A percentile compares a stretch with the other conserved stretches of the same genome.
Evolutionary conservation across 2,113 vertebrate genomes (phyloP).

Genomic region (Phaethon lepturus): DNA sequence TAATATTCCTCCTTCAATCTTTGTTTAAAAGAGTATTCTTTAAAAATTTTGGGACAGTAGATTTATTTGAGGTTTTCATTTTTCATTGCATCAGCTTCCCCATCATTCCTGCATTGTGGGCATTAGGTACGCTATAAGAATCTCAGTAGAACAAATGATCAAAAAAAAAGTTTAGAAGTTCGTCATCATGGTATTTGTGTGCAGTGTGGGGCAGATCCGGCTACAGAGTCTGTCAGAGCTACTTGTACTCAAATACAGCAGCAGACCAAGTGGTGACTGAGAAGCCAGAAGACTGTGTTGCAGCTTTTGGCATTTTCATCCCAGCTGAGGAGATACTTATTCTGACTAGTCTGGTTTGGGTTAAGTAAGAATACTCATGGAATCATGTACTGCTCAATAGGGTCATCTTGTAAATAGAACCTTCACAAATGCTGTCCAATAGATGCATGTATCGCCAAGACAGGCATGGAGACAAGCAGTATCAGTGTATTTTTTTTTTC

Average conservation of each 20-base stretch:
- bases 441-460: neutral
- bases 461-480: neutral
- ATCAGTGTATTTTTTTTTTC: neutral
- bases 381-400: neutral
- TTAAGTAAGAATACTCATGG: neutral
- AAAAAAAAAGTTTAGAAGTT: neutral
- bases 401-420: neutral
- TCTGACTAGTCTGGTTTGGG: neutral
- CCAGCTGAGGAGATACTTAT: neutral
- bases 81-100: no score
- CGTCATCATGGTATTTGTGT: neutral
- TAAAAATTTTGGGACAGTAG: neutral
- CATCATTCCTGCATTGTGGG: neutral
- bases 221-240: neutral
- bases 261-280: neutral
- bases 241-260: neutral
- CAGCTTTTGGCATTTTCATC: neutral
- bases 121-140: neutral
- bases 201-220: neutral
- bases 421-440: neutral
- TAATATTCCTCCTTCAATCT: neutral
- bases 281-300: neutral
- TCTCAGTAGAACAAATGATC: neutral
- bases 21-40: neutral
- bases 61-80: neutral